Conservation (phyloP, 2,113 vertebrate genomes). For the Hoplias malabaricus region DNA sequence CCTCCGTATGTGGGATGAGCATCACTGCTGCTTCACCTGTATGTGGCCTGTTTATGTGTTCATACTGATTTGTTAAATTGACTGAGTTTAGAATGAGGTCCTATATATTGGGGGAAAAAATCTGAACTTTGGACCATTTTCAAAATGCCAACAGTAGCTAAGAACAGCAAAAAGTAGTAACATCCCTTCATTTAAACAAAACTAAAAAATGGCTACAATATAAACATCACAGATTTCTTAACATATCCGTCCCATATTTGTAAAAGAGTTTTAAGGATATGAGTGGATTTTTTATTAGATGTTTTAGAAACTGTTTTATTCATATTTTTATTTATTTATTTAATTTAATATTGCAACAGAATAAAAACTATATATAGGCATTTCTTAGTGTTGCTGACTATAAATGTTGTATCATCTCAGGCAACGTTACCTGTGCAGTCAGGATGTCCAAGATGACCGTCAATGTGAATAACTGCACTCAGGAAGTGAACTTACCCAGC, state of each 20-base stretch:
- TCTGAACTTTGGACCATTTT: no score
- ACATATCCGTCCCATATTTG: no score
- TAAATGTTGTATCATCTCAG: conserved; percentile 41
- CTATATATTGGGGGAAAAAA: no score
- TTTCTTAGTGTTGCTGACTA: neutral
- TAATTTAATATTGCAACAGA: neutral
- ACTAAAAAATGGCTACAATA: no score
- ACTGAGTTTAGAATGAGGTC: no score
- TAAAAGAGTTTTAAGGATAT: neutral
- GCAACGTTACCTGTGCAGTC: conserved; percentile 56
- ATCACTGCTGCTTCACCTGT: conserved; percentile 67
- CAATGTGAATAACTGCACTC: conserved; percentile 49
- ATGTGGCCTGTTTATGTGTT: conserved; percentile 26
- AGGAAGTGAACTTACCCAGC: conserved; percentile 44
- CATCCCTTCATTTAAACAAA: no score
- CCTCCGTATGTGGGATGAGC: conserved; percentile 58
- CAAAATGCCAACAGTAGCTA: no score
- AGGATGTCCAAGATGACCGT: conserved; percentile 43
- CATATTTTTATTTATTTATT: neutral
- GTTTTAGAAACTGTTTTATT: neutral
- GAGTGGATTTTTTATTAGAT: neutral
- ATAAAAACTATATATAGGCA: neutral
- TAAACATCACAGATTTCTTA: no score
- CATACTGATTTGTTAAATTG: no score
- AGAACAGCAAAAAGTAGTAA: no score